Evolutionary conservation across 2,888 invertebrate genomes (phyloP).

Genomic region (Parnassius glacialis): DNA sequence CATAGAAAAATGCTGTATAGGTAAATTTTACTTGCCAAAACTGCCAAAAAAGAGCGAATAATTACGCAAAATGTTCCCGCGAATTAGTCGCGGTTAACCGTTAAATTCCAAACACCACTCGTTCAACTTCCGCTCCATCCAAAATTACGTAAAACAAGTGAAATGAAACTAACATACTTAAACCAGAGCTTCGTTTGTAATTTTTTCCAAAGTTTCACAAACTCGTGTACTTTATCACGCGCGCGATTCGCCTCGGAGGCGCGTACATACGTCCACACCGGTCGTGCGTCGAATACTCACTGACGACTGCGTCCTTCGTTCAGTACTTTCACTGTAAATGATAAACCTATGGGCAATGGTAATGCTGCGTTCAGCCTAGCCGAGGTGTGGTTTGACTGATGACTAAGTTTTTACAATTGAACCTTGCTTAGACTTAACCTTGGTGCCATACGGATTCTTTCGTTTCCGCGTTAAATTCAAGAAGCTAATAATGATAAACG

Average conservation of each 20-base stretch:
- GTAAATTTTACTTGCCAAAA: slow-evolving; percentile 19
- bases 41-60: slow-evolving; percentile 7
- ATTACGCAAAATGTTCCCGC: slow-evolving; percentile 7
- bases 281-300: slow-evolving; percentile 48
- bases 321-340: slow-evolving; percentile 60
- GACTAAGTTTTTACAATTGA: slow-evolving; percentile 1
- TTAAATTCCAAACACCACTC: not conserved
- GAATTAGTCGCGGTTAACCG: slow-evolving; percentile 9
- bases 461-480: not conserved
- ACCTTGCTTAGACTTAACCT: not conserved
- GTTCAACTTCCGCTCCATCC: slow-evolving; percentile 40
- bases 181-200: slow-evolving; percentile 45
- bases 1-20: slow-evolving; percentile 10
- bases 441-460: not conserved
- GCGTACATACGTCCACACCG: slow-evolving; percentile 40
- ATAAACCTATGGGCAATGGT: slow-evolving; percentile 7
- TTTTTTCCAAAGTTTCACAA: slow-evolving; percentile 12
- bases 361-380: not conserved
- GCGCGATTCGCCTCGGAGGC: slow-evolving; percentile 32
- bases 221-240: slow-evolving; percentile 28
- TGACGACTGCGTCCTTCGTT: slow-evolving; percentile 61
- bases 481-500: not conserved
- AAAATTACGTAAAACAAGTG: slow-evolving; percentile 32
- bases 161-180: slow-evolving; percentile 66
- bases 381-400: not conserved